These are phyloP conservation scores for Schizotus pectinicornis DNA, from an alignment of 2,888 invertebrate species.

Conservation along the genomic window DNA sequence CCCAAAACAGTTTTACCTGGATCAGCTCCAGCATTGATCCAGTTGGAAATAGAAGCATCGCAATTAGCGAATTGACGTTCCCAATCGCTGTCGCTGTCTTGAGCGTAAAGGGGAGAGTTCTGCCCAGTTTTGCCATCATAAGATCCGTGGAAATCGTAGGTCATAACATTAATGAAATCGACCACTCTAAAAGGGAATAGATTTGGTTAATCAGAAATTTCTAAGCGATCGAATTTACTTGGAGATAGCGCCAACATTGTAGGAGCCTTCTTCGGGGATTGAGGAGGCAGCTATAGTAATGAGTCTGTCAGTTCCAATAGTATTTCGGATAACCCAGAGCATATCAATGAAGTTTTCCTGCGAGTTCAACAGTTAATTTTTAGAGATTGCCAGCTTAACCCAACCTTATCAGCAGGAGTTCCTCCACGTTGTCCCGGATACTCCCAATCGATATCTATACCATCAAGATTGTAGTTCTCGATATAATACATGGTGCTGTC, in stretches of 20 bases:
- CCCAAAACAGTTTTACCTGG: constrained; percentile 71
- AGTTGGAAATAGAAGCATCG: constrained; percentile 59
- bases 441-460: constrained; percentile 26
- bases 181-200: constrained; percentile 46
- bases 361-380: not conserved
- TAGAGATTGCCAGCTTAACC: not conserved
- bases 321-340: constrained; percentile 4
- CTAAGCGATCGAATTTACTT: not conserved
- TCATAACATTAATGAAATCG: constrained; percentile 74
- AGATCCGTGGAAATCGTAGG: constrained; percentile 75
- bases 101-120: constrained; percentile 69
- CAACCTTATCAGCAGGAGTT: constrained; percentile 11
- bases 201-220: not conserved
- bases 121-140: constrained; percentile 71
- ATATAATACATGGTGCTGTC: constrained; percentile 3
- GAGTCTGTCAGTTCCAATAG: not conserved
- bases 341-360: constrained; percentile 16
- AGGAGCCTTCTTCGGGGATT: constrained; percentile 1
- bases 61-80: constrained; percentile 39
- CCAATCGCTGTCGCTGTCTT: constrained; percentile 52
- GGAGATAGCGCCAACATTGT: constrained; percentile 9
- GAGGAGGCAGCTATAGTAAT: constrained; percentile 4
- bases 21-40: constrained; percentile 63
- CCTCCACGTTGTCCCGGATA: constrained; percentile 12
- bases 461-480: constrained; percentile 15